Evolutionary conservation across 2,888 invertebrate genomes (phyloP).

Genomic region (Pristionchus fissidentatus): DNA sequence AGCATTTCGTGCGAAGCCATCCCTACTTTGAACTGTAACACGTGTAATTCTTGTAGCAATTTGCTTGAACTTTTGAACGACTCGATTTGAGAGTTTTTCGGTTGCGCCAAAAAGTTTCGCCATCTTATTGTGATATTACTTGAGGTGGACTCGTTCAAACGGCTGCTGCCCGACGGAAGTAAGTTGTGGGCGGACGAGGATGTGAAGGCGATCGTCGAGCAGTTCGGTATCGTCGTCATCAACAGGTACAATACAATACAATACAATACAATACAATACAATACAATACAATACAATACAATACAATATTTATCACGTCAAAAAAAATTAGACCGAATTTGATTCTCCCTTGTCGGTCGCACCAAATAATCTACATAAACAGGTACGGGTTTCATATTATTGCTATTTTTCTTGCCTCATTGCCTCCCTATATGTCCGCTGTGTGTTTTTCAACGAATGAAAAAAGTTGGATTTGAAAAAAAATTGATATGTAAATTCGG

Average conservation of each 20-base stretch:
- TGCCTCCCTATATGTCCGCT: neutral
- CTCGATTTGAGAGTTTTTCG: too few relatives aligned
- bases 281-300: too few relatives aligned
- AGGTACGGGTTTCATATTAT: neutral
- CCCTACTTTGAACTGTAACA: too few relatives aligned
- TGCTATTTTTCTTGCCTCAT: neutral
- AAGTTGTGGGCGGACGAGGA: conserved; percentile 30
- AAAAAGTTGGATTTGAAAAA: too few relatives aligned
- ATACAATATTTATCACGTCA: neutral
- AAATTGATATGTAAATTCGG: too few relatives aligned
- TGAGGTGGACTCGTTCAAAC: conserved; percentile 45
- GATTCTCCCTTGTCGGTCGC: neutral
- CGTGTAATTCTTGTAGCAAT: too few relatives aligned
- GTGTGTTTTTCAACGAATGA: too few relatives aligned
- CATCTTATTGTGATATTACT: neutral
- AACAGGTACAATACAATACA: neutral
- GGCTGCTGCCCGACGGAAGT: conserved; percentile 15
- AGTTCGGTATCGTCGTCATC: conserved; percentile 33
- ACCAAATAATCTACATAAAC: neutral
- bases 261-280: too few relatives aligned
- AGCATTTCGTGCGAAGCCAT: too few relatives aligned
- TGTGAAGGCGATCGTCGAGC: conserved; percentile 29
- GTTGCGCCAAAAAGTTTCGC: too few relatives aligned
- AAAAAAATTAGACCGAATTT: neutral
- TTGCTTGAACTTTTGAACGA: too few relatives aligned